These are phyloP conservation scores for Acronicta aceris DNA, from an alignment of 2,888 invertebrate species.

Conservation along the genomic window DNA sequence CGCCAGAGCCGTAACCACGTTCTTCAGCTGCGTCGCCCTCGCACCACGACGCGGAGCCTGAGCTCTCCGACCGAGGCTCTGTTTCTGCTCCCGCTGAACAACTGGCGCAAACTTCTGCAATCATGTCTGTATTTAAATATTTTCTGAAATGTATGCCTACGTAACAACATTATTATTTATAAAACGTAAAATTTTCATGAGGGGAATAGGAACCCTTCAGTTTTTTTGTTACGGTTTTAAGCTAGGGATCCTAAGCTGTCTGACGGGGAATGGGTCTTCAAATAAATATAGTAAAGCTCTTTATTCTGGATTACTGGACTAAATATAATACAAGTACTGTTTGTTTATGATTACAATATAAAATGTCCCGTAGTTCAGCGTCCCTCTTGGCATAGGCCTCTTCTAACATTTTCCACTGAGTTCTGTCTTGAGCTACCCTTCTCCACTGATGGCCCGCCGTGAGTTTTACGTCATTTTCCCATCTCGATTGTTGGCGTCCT, in stretches of 20 bases:
- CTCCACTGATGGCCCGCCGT: too few species aligned
- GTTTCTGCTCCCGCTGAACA: conserved; percentile 85
- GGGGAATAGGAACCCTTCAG: not conserved
- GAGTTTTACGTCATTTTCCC: too few species aligned
- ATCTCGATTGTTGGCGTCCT: too few species aligned
- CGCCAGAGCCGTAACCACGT: conserved; percentile 87
- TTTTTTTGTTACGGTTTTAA: not conserved
- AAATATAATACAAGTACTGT: too few species aligned
- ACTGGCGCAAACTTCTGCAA: conserved; percentile 85
- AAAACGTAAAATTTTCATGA: not conserved
- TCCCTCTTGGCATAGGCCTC: too few species aligned
- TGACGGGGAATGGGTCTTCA: too few species aligned
- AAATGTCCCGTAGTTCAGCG: too few species aligned
- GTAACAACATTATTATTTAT: not conserved
- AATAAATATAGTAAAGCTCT: too few species aligned
- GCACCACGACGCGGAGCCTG: conserved; percentile 87
- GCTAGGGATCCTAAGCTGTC: not conserved
- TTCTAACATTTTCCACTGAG: too few species aligned
- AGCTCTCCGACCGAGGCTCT: conserved; percentile 81
- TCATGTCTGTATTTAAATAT: conserved; percentile 47
- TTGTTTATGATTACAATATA: too few species aligned
- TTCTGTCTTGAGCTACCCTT: too few species aligned
- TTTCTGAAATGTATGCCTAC: conserved; percentile 15
- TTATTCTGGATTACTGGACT: too few species aligned
- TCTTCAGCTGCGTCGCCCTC: conserved; percentile 86